Percentiles rank a stretch among this genome's conserved stretches.
Evolutionary conservation across 2,888 invertebrate species (phyloP).

Genomic region (Torymus auratus): DNA sequence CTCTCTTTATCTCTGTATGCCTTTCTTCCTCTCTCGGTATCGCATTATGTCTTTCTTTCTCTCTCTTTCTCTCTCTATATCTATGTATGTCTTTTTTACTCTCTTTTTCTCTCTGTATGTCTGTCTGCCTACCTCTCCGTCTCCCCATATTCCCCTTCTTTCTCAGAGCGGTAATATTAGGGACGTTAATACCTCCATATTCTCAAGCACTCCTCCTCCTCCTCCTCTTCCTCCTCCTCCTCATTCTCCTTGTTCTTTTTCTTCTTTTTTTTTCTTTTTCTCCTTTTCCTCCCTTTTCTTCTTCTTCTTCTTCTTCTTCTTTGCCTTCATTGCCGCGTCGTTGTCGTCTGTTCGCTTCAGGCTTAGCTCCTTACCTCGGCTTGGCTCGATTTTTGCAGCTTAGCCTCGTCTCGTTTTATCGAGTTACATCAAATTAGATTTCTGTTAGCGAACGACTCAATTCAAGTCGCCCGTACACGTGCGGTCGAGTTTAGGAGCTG

Average conservation of each 20-base stretch:
- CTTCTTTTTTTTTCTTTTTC: slow-evolving; percentile 9
- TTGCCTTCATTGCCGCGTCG: slow-evolving; percentile 1
- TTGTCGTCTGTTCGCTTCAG: slow-evolving; percentile 21
- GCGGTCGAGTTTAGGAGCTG: neutral
- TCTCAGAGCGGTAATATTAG: slow-evolving; percentile 19
- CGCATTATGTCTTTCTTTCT: neutral
- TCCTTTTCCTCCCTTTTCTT: slow-evolving; percentile 3
- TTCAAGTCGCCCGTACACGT: slow-evolving; percentile 23
- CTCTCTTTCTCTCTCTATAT: no score
- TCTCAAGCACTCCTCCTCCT: slow-evolving; percentile 31
- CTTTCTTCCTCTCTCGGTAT: no score
- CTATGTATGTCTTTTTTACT: no score
- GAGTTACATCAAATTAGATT: slow-evolving; percentile 55
- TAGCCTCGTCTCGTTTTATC: slow-evolving; percentile 55
- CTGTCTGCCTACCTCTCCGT: neutral
- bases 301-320: slow-evolving; percentile 12
- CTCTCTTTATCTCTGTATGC: no score
- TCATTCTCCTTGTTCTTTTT: slow-evolving; percentile 12
- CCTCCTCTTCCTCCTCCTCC: slow-evolving; percentile 9
- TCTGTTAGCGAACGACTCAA: slow-evolving; percentile 41
- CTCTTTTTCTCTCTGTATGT: no score
- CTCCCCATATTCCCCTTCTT: neutral
- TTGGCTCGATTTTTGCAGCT: slow-evolving; percentile 50
- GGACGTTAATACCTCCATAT: slow-evolving; percentile 45
- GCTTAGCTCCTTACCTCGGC: slow-evolving; percentile 34